These are phyloP conservation scores for Prionace glauca DNA, from an alignment of 2,797 vertebrate genomes.

Conservation along the genomic window DNA sequence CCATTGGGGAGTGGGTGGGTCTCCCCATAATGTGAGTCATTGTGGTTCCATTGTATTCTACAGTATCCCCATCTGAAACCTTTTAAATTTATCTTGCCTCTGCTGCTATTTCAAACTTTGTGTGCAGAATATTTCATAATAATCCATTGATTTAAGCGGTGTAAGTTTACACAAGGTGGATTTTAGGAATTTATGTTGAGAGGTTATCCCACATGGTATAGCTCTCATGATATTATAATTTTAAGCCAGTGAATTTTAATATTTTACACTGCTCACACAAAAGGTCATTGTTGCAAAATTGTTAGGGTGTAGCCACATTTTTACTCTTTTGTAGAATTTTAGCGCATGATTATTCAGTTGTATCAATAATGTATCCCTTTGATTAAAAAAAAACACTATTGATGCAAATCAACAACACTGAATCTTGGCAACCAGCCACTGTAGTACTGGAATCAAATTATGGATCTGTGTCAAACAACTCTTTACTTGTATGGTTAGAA, in stretches of 20 bases:
- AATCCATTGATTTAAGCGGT: not conserved
- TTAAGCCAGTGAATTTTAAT: not conserved
- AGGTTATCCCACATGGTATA: not conserved
- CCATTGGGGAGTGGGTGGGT: not conserved
- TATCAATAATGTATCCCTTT: not conserved
- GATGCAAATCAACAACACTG: constrained; percentile 38
- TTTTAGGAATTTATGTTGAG: not conserved
- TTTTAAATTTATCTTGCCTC: not conserved
- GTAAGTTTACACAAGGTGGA: not conserved
- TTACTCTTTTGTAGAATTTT: not conserved
- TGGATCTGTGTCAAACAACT: not conserved
- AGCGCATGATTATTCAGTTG: constrained; percentile 40
- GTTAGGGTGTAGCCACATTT: not conserved
- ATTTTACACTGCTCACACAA: not conserved
- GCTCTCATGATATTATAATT: too few relatives aligned
- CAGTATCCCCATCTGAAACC: not conserved
- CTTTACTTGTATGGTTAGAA: not conserved
- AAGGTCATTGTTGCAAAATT: not conserved
- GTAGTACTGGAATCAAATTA: not conserved
- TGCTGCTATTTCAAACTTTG: not conserved
- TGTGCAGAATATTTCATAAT: not conserved
- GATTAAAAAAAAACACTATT: not conserved
- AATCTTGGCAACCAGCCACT: not conserved
- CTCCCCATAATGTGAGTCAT: not conserved
- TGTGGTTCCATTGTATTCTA: not conserved